A percentile compares a stretch with the other conserved stretches of the same genome.
These are phyloP conservation scores for Puntigrus tetrazona DNA, from an alignment of 2,113 vertebrate species.

Conservation along the genomic window DNA sequence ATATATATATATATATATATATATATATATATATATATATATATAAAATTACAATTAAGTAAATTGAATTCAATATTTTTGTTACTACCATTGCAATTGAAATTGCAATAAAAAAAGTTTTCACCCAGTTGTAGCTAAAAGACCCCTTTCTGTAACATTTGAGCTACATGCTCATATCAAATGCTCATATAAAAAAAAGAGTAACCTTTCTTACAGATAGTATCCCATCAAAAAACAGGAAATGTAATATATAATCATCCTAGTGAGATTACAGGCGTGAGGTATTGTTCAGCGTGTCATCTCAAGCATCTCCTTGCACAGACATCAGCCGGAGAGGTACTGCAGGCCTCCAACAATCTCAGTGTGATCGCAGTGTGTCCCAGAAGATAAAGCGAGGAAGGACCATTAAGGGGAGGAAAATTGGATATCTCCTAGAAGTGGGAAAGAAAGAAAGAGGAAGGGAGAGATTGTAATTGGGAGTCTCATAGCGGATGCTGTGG, in stretches of 20 bases:
- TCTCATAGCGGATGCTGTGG: conserved; percentile 55
- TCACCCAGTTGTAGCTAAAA: neutral
- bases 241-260: neutral
- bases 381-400: conserved; percentile 45
- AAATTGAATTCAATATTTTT: neutral
- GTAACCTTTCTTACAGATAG: neutral
- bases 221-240: neutral
- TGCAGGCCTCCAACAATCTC: conserved; percentile 25
- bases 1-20: too few relatives aligned
- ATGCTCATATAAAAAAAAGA: too few relatives aligned
- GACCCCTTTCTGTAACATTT: neutral
- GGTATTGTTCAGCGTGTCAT: neutral
- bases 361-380: conserved; percentile 52
- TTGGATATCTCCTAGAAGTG: conserved; percentile 59
- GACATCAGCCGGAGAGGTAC: neutral
- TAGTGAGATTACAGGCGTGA: neutral
- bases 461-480: conserved; percentile 56
- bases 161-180: neutral
- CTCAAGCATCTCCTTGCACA: neutral
- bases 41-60: neutral
- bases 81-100: neutral
- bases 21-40: too few relatives aligned
- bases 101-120: neutral
- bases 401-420: conserved; percentile 56
- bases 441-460: conserved; percentile 36